phyloP scores from a whole-genome alignment of 1,140 invertebrate species.

The Eueides isabella region DNA sequence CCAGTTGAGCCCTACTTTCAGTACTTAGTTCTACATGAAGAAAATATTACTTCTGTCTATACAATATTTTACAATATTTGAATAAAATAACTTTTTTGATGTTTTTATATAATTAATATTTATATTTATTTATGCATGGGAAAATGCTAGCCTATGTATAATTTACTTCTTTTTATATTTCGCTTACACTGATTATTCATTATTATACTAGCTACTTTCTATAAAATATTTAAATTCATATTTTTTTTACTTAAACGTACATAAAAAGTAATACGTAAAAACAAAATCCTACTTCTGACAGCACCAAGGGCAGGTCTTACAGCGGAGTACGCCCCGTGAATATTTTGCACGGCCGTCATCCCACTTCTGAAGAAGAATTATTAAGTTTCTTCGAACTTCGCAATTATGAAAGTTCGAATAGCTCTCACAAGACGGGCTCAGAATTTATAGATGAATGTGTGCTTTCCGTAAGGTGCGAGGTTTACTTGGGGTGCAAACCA shows the following conservation, averaged over 20 bases:
- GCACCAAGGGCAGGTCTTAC: conserved; percentile 66
- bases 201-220: neutral
- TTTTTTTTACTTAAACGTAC: neutral
- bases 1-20: neutral
- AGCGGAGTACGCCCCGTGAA: conserved; percentile 71
- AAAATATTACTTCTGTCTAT: neutral
- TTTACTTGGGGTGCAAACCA: conserved; percentile 55
- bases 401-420: conserved; percentile 82
- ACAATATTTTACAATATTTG: neutral
- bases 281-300: conserved; percentile 40
- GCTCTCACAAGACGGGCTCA: conserved; percentile 77
- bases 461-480: conserved; percentile 59
- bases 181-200: neutral
- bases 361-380: conserved; percentile 81
- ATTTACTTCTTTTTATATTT: neutral
- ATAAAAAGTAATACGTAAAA: neutral
- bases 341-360: conserved; percentile 77
- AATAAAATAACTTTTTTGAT: neutral
- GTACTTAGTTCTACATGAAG: neutral
- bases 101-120: neutral
- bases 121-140: neutral
- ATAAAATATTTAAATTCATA: neutral
- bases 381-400: conserved; percentile 80
- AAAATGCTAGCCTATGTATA: neutral
- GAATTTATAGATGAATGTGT: conserved; percentile 81